A percentile compares a stretch with the other conserved stretches of the same genome.
Evolutionary conservation across 1,140 invertebrate species (phyloP).

Genomic region (Vanessa atalanta): DNA sequence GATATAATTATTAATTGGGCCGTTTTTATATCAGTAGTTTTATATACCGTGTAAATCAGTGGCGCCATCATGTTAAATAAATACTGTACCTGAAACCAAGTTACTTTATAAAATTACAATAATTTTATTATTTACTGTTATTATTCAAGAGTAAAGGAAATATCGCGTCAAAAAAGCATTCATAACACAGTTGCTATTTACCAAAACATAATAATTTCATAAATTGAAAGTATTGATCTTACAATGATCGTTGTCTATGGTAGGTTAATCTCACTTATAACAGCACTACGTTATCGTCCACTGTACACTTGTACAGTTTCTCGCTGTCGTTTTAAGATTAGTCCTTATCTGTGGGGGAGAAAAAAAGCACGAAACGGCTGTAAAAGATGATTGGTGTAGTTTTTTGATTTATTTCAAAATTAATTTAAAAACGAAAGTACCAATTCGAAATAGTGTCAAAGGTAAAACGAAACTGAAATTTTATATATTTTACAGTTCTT

Average conservation of each 20-base stretch:
- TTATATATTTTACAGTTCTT: not conserved
- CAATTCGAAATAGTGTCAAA: constrained; percentile 50
- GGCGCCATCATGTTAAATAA: too few species aligned
- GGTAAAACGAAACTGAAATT: constrained; percentile 67
- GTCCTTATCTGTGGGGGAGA: constrained; percentile 48
- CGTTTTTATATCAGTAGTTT: too few species aligned
- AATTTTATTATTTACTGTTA: too few species aligned
- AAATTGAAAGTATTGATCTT: constrained; percentile 4
- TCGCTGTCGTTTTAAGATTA: constrained; percentile 7
- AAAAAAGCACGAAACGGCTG: constrained; percentile 53
- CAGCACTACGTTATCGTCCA: not conserved
- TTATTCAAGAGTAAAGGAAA: too few species aligned
- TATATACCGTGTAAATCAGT: too few species aligned
- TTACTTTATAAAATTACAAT: too few species aligned
- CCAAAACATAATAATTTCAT: not conserved
- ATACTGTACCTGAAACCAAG: too few species aligned
- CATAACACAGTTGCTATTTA: too few species aligned
- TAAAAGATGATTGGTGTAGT: constrained; percentile 56
- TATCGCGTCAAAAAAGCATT: too few species aligned
- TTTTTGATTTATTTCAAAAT: constrained; percentile 68
- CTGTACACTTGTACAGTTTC: not conserved
- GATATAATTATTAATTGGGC: too few species aligned
- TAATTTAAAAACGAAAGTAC: constrained; percentile 48
- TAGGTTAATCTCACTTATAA: constrained; percentile 3
- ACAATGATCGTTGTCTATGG: not conserved